Evolutionary conservation across 2,113 vertebrate species (phyloP), one percentile per base, ranked within the genome.

Genomic region (Cisticola juncidis): DNA sequence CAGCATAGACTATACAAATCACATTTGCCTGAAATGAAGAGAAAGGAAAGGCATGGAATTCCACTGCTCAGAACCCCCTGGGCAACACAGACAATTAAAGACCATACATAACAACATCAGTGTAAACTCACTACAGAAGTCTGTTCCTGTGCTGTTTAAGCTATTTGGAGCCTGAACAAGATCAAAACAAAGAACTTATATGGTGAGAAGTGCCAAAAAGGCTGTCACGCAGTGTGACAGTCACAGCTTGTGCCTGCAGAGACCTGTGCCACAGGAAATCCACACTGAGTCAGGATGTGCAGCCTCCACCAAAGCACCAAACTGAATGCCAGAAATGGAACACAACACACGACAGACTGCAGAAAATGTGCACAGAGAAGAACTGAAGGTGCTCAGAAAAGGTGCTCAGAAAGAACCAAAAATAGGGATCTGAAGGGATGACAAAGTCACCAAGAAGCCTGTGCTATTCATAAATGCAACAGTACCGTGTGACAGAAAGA

Each of bases 1-100:
- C 99, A 16, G 99, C 99, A 94, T 99, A 99, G 42, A 99, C 99
- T 97, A 99, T 99, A 97, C 99, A 99, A 97, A 99, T 99, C 77
- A 99, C 99, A 95, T 99, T 99, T 57, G 99, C 99, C 99, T 99
- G 91, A 95, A 97, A 96, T 74, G n/a, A 97, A 96, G 77, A 82
- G 48, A 88, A 74, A 91, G 54, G 58, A 64, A 90, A 92, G 14
- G 24, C 51, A 86, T 72, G 50, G 61, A 81, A 84, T 91, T 70
- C 36, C 57, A 86, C 23, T 50, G 35, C 12, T 57, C 9, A 73
- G 26, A 56, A 60, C 50, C 12, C 48, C 42, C 31, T 36, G 47
- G 84, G 58, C 48, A 94, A 69, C 47, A 76, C 6, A 93, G 21
- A 85, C n/a, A 90, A 33, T 28, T 50, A 71, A 86, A 19, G 62